These are phyloP conservation scores for Conistra vaccinii DNA, from an alignment of 2,888 invertebrate genomes.

Conservation along the genomic window DNA sequence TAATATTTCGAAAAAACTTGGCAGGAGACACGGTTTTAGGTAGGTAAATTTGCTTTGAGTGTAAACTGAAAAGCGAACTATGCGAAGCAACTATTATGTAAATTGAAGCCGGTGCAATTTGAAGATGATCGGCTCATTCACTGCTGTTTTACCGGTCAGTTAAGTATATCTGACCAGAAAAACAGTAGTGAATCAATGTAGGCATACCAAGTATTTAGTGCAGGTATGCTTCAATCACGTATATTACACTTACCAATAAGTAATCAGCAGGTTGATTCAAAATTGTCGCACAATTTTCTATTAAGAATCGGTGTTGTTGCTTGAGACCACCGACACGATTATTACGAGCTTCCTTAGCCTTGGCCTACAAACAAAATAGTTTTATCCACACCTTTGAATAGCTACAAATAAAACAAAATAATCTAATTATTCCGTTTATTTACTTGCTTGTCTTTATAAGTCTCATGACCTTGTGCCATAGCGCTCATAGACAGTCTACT, in stretches of 20 bases:
- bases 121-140: background rate
- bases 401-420: conserved; percentile 78
- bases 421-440: conserved; percentile 73
- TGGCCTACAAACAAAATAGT: conserved; percentile 85
- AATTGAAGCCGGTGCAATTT: background rate
- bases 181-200: background rate
- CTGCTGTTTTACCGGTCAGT: background rate
- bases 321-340: conserved; percentile 86
- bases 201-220: conserved; percentile 60
- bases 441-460: conserved; percentile 89
- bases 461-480: conserved; percentile 83
- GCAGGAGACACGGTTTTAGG: no score
- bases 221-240: conserved; percentile 80
- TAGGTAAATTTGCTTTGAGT: no score
- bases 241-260: conserved; percentile 90
- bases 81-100: background rate
- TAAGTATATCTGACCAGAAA: background rate
- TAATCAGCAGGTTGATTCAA: conserved; percentile 89
- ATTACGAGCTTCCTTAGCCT: conserved; percentile 91
- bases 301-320: conserved; percentile 91
- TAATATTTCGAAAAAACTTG: no score
- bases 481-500: conserved; percentile 85
- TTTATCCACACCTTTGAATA: conserved; percentile 80
- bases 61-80: background rate
- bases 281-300: conserved; percentile 91